These are phyloP conservation scores for Linurgus olivaceus DNA, from an alignment of 2,797 vertebrate species.

Conservation along the genomic window DNA sequence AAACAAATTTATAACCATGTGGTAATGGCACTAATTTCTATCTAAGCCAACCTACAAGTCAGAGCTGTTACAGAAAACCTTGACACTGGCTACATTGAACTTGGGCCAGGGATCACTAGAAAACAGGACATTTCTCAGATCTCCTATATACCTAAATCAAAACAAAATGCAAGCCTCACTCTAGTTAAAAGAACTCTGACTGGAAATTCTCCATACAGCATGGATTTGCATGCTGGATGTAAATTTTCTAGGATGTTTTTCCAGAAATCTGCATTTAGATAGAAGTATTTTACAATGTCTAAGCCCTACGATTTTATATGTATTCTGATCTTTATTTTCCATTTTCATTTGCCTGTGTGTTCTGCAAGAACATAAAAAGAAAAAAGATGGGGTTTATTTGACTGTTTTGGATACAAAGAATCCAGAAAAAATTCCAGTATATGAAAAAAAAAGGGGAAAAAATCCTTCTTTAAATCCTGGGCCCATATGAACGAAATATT, in stretches of 20 bases:
- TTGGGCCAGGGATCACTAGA: neutral
- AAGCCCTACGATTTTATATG: constrained; percentile 55
- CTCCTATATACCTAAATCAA: neutral
- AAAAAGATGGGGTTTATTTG: neutral
- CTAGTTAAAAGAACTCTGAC: neutral
- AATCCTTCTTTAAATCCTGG: neutral
- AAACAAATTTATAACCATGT: neutral
- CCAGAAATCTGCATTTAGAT: constrained; percentile 75
- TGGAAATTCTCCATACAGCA: neutral
- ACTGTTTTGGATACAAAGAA: constrained; percentile 3
- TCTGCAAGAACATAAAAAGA: neutral
- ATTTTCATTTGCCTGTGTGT: neutral
- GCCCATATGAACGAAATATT: neutral
- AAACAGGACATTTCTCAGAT: neutral
- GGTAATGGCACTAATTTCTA: neutral
- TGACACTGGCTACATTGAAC: neutral
- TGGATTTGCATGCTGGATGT: constrained; percentile 35
- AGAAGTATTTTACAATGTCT: constrained; percentile 52
- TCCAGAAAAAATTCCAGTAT: neutral
- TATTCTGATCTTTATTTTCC: constrained; percentile 24
- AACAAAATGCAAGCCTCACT: neutral
- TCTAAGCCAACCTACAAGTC: neutral
- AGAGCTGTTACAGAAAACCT: neutral
- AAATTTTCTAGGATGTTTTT: constrained; percentile 60
- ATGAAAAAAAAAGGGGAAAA: constrained; percentile 8